These are phyloP conservation scores for Sphaeramia orbicularis DNA, from an alignment of 2,797 vertebrate genomes.

Conservation along the genomic window DNA sequence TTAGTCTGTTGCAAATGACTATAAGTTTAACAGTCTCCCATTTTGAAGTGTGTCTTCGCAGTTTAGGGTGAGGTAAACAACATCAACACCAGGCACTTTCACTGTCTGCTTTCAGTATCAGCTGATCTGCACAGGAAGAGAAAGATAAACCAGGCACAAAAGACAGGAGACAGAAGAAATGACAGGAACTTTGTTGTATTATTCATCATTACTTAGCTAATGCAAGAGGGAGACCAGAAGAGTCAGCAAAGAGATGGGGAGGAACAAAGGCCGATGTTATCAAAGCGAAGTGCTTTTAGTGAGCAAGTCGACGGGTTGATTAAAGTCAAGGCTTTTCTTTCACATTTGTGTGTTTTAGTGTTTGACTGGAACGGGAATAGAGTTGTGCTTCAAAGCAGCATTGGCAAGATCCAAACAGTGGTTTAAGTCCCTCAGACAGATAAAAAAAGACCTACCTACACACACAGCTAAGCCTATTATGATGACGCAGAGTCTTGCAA, in stretches of 20 bases:
- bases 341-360: background rate
- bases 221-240: slow-evolving; percentile 14
- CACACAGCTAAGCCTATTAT: slow-evolving; percentile 62
- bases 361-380: slow-evolving; percentile 16
- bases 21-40: background rate
- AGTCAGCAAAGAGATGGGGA: slow-evolving; percentile 20
- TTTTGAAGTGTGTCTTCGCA: background rate
- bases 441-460: slow-evolving; percentile 30
- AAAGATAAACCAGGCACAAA: slow-evolving; percentile 10
- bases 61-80: slow-evolving; percentile 5
- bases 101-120: background rate
- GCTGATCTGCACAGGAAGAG: slow-evolving; percentile 5
- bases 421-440: slow-evolving; percentile 43
- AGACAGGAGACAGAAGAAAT: slow-evolving; percentile 16
- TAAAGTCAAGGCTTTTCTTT: slow-evolving; percentile 7
- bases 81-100: background rate
- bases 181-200: slow-evolving; percentile 36
- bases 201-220: slow-evolving; percentile 38
- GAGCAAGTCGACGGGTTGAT: slow-evolving; percentile 7
- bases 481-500: slow-evolving; percentile 36
- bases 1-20: no score
- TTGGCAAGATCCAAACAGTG: slow-evolving; percentile 30
- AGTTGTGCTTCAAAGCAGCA: slow-evolving; percentile 43
- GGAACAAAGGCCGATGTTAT: slow-evolving; percentile 33
- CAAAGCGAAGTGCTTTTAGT: slow-evolving; percentile 31